These are phyloP conservation scores for Leucania comma DNA, from an alignment of 2,888 invertebrate genomes.

Conservation along the genomic window DNA sequence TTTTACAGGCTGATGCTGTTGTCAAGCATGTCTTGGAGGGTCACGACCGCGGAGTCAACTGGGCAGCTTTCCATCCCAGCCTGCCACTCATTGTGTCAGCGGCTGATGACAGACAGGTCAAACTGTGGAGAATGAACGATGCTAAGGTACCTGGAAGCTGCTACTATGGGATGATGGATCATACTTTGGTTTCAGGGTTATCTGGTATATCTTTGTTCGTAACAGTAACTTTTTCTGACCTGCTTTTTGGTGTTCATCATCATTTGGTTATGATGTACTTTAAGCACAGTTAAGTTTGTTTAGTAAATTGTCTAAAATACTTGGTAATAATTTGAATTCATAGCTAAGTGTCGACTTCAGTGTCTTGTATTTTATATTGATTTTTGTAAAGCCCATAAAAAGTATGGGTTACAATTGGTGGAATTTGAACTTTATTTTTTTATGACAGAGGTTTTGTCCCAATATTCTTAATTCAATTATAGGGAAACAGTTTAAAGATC, in stretches of 20 bases:
- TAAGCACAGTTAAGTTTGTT: not conserved
- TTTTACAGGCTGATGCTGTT: constrained; percentile 95
- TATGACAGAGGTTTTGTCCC: too few species aligned
- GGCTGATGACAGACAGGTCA: constrained; percentile 99
- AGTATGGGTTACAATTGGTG: too few species aligned
- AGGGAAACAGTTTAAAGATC: not conserved
- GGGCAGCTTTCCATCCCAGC: constrained; percentile 99
- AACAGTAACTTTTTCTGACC: not conserved
- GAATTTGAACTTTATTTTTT: too few species aligned
- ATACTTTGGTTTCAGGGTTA: constrained; percentile 3
- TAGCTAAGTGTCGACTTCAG: too few species aligned
- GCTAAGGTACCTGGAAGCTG: constrained; percentile 91
- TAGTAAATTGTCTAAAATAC: not conserved
- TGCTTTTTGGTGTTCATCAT: constrained; percentile 1
- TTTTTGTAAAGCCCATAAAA: too few species aligned
- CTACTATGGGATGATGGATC: constrained; percentile 12
- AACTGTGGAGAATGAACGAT: constrained; percentile 99
- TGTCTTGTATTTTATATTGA: too few species aligned
- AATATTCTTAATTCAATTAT: too few species aligned
- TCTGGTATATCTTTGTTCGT: not conserved
- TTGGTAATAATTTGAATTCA: too few species aligned
- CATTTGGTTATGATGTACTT: not conserved
- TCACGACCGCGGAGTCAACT: constrained; percentile 99
- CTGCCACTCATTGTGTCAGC: constrained; percentile 98
- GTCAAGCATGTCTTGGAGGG: constrained; percentile 98